phyloP scores from a whole-genome alignment of 2,113 vertebrate genomes.

The Fulica atra region DNA sequence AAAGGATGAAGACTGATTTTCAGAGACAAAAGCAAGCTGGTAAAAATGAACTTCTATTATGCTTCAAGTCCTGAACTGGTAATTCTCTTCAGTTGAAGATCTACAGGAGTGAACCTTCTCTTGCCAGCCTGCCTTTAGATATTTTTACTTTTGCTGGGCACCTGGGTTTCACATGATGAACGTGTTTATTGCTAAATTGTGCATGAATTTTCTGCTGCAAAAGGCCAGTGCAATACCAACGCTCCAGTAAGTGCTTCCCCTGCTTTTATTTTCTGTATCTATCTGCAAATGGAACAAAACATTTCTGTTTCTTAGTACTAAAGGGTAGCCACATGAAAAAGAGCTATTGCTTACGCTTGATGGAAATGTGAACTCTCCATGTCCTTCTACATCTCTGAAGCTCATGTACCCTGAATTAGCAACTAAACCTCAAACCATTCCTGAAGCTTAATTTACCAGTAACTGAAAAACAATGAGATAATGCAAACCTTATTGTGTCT shows the following conservation, averaged over 20 bases:
- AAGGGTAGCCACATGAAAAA: neutral
- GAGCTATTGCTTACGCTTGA: neutral
- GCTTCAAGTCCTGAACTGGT: neutral
- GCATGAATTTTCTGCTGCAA: neutral
- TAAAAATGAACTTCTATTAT: neutral
- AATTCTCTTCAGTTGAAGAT: neutral
- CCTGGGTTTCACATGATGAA: neutral
- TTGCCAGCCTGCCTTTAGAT: neutral
- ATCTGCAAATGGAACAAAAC: neutral
- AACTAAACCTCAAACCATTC: slow-evolving; percentile 9
- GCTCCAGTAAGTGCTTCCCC: neutral
- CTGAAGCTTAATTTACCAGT: neutral
- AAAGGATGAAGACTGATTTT: neutral
- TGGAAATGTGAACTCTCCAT: neutral
- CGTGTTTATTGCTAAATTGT: neutral
- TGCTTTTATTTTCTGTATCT: neutral
- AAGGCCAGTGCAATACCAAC: neutral
- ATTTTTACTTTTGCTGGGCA: neutral
- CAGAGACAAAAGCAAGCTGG: neutral
- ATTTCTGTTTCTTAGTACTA: neutral
- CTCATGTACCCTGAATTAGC: neutral
- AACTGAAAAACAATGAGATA: slow-evolving; percentile 8
- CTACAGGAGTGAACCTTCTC: neutral
- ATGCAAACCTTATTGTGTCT: neutral
- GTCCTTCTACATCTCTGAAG: neutral